Percentiles rank a stretch among this genome's conserved stretches.
Conservation (phyloP, 2,113 vertebrate genomes). For the Cnemophilus loriae region DNA sequence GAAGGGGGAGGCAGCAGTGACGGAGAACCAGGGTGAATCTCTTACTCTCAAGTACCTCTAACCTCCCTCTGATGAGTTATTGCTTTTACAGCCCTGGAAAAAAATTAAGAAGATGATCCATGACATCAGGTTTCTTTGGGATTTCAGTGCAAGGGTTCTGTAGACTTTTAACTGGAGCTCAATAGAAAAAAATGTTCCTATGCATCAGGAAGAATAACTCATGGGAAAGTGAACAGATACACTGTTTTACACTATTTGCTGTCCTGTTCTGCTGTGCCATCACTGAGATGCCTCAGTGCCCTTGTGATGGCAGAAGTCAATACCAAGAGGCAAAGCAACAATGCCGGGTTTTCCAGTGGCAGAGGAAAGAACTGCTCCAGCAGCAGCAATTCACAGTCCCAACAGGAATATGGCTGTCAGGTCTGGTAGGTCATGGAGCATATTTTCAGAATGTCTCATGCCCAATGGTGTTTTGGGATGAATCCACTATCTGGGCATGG, state of each 20-base stretch:
- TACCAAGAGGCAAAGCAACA: not conserved
- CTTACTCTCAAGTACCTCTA: not conserved
- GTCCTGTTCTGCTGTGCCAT: not conserved
- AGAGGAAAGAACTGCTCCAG: not conserved
- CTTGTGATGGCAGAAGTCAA: accelerated
- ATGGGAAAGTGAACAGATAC: accelerated
- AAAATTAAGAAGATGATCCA: not conserved
- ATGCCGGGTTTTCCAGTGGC: not conserved
- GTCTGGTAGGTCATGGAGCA: not conserved
- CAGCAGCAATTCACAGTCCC: not conserved
- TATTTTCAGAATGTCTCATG: not conserved
- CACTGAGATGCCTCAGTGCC: not conserved
- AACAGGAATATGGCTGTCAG: accelerated
- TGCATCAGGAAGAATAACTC: not conserved
- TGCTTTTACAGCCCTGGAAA: not conserved
- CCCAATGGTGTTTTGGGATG: not conserved
- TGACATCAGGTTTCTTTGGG: not conserved
- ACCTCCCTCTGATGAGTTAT: not conserved
- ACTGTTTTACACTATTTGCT: accelerated
- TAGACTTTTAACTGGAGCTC: not conserved
- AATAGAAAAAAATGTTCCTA: not conserved
- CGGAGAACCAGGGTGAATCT: not conserved
- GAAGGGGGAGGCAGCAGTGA: not conserved
- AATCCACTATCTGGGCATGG: not conserved
- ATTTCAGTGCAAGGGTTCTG: not conserved